A percentile compares a stretch with the other conserved stretches of the same genome.
Conservation (phyloP, 35 echinoderm and acorn worm genomes). For the Ophioderma brevispina region DNA sequence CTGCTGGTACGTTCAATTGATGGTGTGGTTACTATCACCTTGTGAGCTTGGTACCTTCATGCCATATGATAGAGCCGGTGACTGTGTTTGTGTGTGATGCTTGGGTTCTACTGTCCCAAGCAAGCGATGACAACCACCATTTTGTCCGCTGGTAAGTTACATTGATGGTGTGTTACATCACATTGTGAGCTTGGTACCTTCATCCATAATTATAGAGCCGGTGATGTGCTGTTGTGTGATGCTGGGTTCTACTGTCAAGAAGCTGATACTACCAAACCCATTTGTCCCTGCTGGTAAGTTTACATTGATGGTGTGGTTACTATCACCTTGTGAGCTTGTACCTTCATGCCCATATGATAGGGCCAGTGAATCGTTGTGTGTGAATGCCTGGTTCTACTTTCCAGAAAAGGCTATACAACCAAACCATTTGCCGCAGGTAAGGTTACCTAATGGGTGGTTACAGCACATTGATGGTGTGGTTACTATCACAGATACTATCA, state of each 20-base stretch:
- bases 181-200: constrained; percentile 72
- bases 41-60: constrained; percentile 85
- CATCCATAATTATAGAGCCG: constrained; percentile 88
- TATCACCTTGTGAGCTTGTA: too few species aligned
- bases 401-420: too few species aligned
- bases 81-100: constrained; percentile 77
- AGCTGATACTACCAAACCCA: constrained; percentile 74
- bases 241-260: constrained; percentile 90
- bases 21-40: constrained; percentile 58
- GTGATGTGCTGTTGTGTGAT: constrained; percentile 75
- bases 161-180: background rate
- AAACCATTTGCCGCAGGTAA: too few species aligned
- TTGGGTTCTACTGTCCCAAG: constrained; percentile 85
- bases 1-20: too few species aligned
- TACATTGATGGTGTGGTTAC: too few species aligned
- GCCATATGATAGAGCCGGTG: constrained; percentile 89
- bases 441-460: too few species aligned
- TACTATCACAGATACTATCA: too few species aligned
- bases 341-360: too few species aligned
- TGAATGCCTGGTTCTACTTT: too few species aligned
- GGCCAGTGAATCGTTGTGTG: too few species aligned
- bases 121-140: constrained; percentile 85
- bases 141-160: constrained; percentile 79
- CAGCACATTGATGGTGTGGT: too few species aligned
- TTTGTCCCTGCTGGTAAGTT: constrained; percentile 89